Percentiles rank a stretch among this genome's conserved stretches.
These are phyloP conservation scores for Drosophila ohnishii DNA, from an alignment of 1,140 invertebrate genomes.

Conservation along the genomic window DNA sequence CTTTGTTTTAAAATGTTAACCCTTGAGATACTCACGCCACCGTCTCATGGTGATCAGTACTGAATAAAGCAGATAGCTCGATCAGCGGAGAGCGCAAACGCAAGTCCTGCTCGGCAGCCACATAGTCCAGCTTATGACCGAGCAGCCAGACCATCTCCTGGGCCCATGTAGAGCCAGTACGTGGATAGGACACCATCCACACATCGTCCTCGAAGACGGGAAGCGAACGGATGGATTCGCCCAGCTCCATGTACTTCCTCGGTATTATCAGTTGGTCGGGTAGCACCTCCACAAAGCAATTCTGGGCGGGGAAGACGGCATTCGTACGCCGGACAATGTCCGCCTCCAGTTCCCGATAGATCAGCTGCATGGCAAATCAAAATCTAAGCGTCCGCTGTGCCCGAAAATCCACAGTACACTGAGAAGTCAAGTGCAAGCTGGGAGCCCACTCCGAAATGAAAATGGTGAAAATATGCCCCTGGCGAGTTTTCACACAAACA, in stretches of 20 bases:
- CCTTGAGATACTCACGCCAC: conserved; percentile 62
- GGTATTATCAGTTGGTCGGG: conserved; percentile 88
- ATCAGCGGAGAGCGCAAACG: conserved; percentile 85
- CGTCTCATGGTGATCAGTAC: conserved; percentile 84
- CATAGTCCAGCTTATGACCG: conserved; percentile 90
- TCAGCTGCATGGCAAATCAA: conserved; percentile 83
- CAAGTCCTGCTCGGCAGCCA: conserved; percentile 88
- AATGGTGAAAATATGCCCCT: conserved; percentile 31
- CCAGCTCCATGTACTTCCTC: conserved; percentile 87
- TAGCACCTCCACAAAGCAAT: conserved; percentile 88
- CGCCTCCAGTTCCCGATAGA: conserved; percentile 86
- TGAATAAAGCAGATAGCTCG: conserved; percentile 85
- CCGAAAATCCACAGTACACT: conserved; percentile 25
- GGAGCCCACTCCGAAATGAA: conserved; percentile 16
- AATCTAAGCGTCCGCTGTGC: conserved; percentile 8
- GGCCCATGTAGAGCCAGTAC: conserved; percentile 94
- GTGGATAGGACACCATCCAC: conserved; percentile 92
- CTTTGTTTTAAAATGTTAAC: neutral
- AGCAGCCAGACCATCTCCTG: conserved; percentile 95
- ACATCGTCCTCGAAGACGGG: conserved; percentile 88
- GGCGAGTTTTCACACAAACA: conserved; percentile 24
- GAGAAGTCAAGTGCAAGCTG: conserved; percentile 38
- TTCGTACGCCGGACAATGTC: conserved; percentile 86
- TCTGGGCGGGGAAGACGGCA: conserved; percentile 87
- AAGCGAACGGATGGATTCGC: conserved; percentile 87